phyloP scores from a whole-genome alignment of 2,888 invertebrate genomes.

The Sussaba pulchella region DNA sequence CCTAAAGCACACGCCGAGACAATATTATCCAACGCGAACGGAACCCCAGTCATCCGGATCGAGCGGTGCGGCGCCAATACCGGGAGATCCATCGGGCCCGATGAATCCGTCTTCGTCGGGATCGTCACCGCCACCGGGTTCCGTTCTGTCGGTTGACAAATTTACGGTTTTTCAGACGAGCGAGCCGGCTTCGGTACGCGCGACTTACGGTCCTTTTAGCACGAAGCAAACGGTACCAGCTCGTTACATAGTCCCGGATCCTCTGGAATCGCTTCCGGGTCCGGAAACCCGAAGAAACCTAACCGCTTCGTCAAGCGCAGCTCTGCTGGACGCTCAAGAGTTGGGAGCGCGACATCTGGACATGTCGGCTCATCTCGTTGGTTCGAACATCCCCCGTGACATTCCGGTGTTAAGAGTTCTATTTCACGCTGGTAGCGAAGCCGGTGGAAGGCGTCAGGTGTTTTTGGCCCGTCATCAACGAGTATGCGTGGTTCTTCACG shows the following conservation, averaged over 20 bases:
- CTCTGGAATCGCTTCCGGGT: slow-evolving; percentile 87
- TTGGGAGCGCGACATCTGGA: slow-evolving; percentile 92
- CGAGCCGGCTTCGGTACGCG: slow-evolving; percentile 95
- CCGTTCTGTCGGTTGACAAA: slow-evolving; percentile 92
- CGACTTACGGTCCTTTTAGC: slow-evolving; percentile 97
- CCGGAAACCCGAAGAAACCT: slow-evolving; percentile 79
- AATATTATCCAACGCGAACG: slow-evolving; percentile 85
- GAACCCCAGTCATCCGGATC: slow-evolving; percentile 72
- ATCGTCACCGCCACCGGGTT: slow-evolving; percentile 86
- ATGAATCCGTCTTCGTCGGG: slow-evolving; percentile 83
- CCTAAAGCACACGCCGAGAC: slow-evolving; percentile 92
- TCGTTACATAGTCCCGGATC: slow-evolving; percentile 94
- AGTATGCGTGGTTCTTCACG: slow-evolving; percentile 93
- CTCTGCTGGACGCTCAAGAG: slow-evolving; percentile 86
- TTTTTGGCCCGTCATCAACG: slow-evolving; percentile 88
- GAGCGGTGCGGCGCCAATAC: slow-evolving; percentile 59
- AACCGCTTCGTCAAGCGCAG: slow-evolving; percentile 83
- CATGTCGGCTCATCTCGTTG: slow-evolving; percentile 97
- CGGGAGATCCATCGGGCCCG: slow-evolving; percentile 60
- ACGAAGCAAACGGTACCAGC: slow-evolving; percentile 98
- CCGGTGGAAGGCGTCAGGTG: slow-evolving; percentile 91
- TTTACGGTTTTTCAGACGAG: slow-evolving; percentile 97
- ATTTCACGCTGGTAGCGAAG: slow-evolving; percentile 95
- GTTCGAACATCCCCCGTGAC: slow-evolving; percentile 93
- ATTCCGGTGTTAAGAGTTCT: slow-evolving; percentile 96